Base-by-base conservation (phyloP, 2,888 invertebrate genomes). In the Charanyca ferruginea region DNA sequence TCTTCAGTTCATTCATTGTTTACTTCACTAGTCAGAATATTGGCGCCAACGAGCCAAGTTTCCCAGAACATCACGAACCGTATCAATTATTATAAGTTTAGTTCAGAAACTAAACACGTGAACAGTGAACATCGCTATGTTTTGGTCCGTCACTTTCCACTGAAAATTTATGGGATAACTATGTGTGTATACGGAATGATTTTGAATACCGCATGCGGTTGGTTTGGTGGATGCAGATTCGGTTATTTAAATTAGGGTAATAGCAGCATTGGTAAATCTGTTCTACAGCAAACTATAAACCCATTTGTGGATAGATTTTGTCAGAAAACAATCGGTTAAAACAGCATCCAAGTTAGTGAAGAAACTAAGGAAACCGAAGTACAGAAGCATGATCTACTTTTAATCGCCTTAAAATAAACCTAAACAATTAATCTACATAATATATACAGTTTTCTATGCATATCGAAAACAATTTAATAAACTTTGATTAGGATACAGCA, bases 11-110 rank as follows among this genome's bases (percentile, higher is more conserved):
- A 80, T 66, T 65, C 48, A 62, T 74, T 87, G 85, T 88, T 87
- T 88, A 87, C 78, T 66, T 83, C 69, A 61, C 64, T 64, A 75
- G 58, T 60, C 77, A 83, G 81, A 87, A 84, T 83, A 80, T 81
- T 84, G 87, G 87, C 87, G 87, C 87, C 88, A 72, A 66, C 65
- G 83, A 64, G 66, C 72, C 76, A 71, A 74, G 70, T 66, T 86
- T 87, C 87, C 76, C 67, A 66, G 87, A 87, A 87, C 72, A 73
- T 74, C 68, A 76, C 51, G 69, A 66, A 59, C 68, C 65, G 72
- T 81, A 80, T 83, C 74, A 83, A 79, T 81, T 81, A 81, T 80
- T 77, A 81, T 80, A 81, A 81, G 71, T 81, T 79, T 77, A 75
- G 73, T 76, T 80, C 55, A 68, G 73, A 66, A 66, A 59, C 71